A percentile compares a stretch with the other conserved stretches of the same genome.
Conservation (phyloP, 2,888 invertebrate genomes). For the Thera britannica region DNA sequence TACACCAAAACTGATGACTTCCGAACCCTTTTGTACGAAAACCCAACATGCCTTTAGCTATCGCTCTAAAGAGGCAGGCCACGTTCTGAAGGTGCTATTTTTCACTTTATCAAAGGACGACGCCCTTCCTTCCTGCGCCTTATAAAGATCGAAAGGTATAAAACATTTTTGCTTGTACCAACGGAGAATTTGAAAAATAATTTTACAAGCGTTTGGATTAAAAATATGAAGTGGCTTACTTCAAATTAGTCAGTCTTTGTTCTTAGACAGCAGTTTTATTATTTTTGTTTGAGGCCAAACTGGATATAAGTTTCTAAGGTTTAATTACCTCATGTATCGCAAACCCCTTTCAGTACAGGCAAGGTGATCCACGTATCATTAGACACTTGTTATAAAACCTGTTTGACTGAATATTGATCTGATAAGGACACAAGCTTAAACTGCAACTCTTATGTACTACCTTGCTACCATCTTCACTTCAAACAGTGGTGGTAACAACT, state of each 20-base stretch:
- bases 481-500: background rate
- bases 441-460: background rate
- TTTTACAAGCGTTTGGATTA: background rate
- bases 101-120: constrained; percentile 80
- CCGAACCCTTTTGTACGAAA: constrained; percentile 54
- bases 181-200: constrained; percentile 6
- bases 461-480: constrained; percentile 1
- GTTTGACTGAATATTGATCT: background rate
- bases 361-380: background rate
- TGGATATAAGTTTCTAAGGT: background rate
- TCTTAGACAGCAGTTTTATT: too few species aligned
- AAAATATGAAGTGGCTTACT: too few species aligned
- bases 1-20: constrained; percentile 48
- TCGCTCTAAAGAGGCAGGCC: constrained; percentile 61
- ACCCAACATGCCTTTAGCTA: constrained; percentile 52
- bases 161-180: constrained; percentile 59
- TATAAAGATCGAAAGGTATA: constrained; percentile 74
- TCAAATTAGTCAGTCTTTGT: too few species aligned
- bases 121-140: constrained; percentile 73
- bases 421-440: background rate
- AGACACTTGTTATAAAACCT: too few species aligned
- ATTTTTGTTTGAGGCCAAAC: background rate
- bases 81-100: constrained; percentile 73
- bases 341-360: background rate
- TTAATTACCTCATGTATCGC: background rate